phyloP scores from a whole-genome alignment of 1,140 invertebrate genomes.

The Caenorhabditis inopinata region DNA sequence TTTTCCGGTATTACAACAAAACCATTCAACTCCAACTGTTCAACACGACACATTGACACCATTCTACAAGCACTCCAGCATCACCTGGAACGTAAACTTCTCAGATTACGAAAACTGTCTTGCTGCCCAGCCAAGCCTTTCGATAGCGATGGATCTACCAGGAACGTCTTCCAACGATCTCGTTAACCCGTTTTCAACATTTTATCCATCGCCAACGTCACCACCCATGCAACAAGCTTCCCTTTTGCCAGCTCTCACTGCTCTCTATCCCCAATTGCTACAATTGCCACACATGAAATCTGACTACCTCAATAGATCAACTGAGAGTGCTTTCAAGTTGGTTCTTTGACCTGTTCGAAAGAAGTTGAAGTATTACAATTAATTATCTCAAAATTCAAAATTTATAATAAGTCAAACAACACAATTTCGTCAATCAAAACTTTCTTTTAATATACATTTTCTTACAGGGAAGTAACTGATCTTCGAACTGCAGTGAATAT shows the following conservation, averaged over 20 bases:
- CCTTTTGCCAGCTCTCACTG: not conserved
- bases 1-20: conserved; percentile 32
- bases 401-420: no score
- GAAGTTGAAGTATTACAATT: not conserved
- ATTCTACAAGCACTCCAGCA: not conserved
- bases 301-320: not conserved
- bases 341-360: not conserved
- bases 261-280: not conserved
- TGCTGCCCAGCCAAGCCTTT: conserved; percentile 1
- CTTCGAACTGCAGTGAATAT: not conserved
- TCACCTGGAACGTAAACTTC: not conserved
- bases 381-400: no score
- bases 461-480: not conserved
- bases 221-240: not conserved
- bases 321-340: not conserved
- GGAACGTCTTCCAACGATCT: conserved; percentile 1
- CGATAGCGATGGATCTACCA: not conserved
- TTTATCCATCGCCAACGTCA: not conserved
- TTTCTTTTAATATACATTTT: no score
- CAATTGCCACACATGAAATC: not conserved
- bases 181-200: not conserved
- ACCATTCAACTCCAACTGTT: conserved; percentile 10
- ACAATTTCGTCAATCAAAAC: no score
- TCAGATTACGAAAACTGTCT: not conserved
- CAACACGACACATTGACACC: conserved; percentile 2